A percentile compares a stretch with the other conserved stretches of the same genome.
Evolutionary conservation across 2,797 vertebrate genomes (phyloP).

Genomic region (Crax fasciolata): DNA sequence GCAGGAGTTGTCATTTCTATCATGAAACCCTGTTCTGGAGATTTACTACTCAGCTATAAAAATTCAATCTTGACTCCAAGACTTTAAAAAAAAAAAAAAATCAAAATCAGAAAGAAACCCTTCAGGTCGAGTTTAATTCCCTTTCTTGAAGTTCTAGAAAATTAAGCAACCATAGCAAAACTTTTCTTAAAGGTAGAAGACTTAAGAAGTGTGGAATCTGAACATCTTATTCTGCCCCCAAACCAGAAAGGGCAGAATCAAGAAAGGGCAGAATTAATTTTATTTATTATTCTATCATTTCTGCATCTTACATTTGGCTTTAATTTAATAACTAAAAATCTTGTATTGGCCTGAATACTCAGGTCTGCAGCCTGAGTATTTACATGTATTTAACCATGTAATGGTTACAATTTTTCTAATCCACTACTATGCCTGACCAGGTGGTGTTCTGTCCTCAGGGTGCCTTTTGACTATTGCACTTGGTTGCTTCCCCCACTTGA

Average conservation of each 20-base stretch:
- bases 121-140: slow-evolving; percentile 1
- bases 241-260: background rate
- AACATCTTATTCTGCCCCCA: background rate
- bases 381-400: background rate
- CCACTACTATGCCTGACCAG: background rate
- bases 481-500: background rate
- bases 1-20: slow-evolving; percentile 44
- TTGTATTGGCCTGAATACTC: background rate
- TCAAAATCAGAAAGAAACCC: background rate
- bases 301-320: background rate
- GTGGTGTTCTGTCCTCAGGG: background rate
- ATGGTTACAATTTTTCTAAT: background rate
- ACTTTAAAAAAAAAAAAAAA: background rate
- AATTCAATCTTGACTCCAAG: slow-evolving; percentile 25
- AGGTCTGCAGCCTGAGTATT: background rate
- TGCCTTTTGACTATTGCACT: background rate
- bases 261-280: background rate
- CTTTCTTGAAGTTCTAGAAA: slow-evolving; percentile 29
- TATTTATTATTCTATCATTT: background rate
- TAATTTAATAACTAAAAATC: background rate
- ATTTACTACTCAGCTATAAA: slow-evolving; percentile 56
- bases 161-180: slow-evolving; percentile 4
- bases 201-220: background rate
- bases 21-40: slow-evolving; percentile 38
- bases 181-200: background rate